Evolutionary conservation across 2,888 invertebrate species (phyloP).

Genomic region (Tuberolachnus salignus): DNA sequence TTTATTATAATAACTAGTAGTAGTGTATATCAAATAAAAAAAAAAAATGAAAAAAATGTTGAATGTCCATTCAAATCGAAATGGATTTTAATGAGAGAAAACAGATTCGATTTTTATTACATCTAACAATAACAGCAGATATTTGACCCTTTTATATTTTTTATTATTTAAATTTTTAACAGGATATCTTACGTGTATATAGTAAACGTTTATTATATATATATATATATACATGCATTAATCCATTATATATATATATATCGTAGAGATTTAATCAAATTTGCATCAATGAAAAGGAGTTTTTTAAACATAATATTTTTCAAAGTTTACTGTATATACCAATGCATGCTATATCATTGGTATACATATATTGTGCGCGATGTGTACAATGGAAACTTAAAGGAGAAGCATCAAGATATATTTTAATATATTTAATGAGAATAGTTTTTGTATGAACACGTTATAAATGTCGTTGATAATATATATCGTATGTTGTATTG

Average conservation of each 20-base stretch:
- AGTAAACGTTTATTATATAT: not conserved
- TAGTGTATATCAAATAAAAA: no score
- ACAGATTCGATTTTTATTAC: no score
- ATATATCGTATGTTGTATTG: no score
- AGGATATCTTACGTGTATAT: not conserved
- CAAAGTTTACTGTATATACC: not conserved
- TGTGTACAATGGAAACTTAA: not conserved
- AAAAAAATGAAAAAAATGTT: no score
- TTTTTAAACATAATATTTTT: conserved; percentile 8
- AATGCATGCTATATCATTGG: not conserved
- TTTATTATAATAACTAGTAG: no score
- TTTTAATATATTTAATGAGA: not conserved
- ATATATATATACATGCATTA: no score
- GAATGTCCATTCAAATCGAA: no score
- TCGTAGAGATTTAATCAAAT: conserved; percentile 29
- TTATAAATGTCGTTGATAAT: no score
- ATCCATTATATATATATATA: not conserved
- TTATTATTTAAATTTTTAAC: no score
- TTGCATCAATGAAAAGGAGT: not conserved
- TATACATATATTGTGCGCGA: not conserved
- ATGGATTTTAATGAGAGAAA: no score
- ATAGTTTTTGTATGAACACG: not conserved
- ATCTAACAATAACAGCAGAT: not conserved
- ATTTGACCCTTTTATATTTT: not conserved
- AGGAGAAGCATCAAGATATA: not conserved